Conservation (phyloP, 2,797 vertebrate species). For the Karalla daura region DNA sequence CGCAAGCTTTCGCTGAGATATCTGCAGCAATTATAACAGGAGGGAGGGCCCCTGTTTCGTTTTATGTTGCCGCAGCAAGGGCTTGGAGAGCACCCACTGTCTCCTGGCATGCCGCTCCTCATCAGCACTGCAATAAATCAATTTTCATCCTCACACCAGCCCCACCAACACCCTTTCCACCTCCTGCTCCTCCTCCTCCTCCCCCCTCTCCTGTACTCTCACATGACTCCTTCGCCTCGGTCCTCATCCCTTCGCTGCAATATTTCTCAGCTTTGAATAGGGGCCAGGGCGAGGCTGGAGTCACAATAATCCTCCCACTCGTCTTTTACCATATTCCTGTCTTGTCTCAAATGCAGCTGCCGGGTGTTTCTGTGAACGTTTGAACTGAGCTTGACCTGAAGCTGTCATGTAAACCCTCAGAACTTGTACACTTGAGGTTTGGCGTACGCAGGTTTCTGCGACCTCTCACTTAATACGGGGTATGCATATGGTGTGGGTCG, state of each 20-base stretch:
- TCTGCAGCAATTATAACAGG: slow-evolving; percentile 81
- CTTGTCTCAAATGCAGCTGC: slow-evolving; percentile 20
- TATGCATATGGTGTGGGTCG: slow-evolving; percentile 3
- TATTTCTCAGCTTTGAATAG: slow-evolving; percentile 41
- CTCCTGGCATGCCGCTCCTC: slow-evolving; percentile 82
- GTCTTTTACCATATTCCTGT: slow-evolving; percentile 8
- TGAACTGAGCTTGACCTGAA: slow-evolving; percentile 37
- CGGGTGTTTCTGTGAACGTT: slow-evolving; percentile 23
- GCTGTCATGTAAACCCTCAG: neutral
- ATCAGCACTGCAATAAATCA: slow-evolving; percentile 86
- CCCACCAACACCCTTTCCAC: slow-evolving; percentile 55
- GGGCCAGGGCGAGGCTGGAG: slow-evolving; percentile 18
- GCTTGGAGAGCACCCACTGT: slow-evolving; percentile 78
- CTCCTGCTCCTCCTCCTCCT: slow-evolving; percentile 57
- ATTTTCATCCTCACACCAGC: slow-evolving; percentile 81
- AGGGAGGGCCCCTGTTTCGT: slow-evolving; percentile 74
- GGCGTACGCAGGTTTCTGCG: neutral
- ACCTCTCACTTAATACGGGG: neutral
- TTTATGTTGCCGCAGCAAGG: slow-evolving; percentile 82
- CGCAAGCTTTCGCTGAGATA: slow-evolving; percentile 74
- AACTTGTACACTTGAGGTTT: too few relatives aligned
- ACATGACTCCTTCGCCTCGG: slow-evolving; percentile 51
- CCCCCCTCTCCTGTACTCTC: slow-evolving; percentile 60
- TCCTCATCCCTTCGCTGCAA: slow-evolving; percentile 30
- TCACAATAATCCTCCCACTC: slow-evolving; percentile 20